These are phyloP conservation scores for Rhodophaea formosa DNA, from an alignment of 2,888 invertebrate genomes.

Conservation along the genomic window DNA sequence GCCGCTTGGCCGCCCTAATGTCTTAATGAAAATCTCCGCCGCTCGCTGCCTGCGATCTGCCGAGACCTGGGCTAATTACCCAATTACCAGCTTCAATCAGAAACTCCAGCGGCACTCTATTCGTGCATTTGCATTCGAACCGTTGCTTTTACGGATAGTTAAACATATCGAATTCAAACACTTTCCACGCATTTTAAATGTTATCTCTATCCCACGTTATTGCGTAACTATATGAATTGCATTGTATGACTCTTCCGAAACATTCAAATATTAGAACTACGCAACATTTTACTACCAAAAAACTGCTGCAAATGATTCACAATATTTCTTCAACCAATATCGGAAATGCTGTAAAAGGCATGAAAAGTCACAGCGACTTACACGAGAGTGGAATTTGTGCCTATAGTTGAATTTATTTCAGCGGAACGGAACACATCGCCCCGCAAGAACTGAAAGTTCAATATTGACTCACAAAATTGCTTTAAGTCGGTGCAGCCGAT, in stretches of 20 bases:
- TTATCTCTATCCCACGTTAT: background rate
- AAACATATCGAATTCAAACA: background rate
- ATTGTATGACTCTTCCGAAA: background rate
- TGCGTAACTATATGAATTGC: background rate
- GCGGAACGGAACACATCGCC: conserved; percentile 66
- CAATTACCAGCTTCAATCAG: conserved; percentile 59
- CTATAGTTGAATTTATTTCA: conserved; percentile 49
- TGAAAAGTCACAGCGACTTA: background rate
- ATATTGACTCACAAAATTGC: conserved; percentile 78
- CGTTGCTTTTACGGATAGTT: background rate
- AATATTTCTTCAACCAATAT: conserved; percentile 9
- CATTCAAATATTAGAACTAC: background rate
- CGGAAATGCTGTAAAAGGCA: background rate
- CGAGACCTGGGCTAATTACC: conserved; percentile 58
- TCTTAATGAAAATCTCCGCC: conserved; percentile 49
- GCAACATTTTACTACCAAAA: background rate
- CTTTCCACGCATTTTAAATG: background rate
- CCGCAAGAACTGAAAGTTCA: conserved; percentile 69
- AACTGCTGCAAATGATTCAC: background rate
- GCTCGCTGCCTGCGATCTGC: conserved; percentile 32
- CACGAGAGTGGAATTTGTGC: background rate
- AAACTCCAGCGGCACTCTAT: conserved; percentile 34
- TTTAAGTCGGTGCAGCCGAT: conserved; percentile 71
- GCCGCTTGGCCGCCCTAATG: conserved; percentile 39
- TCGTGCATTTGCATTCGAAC: background rate